Evolutionary conservation across 2,797 vertebrate species (phyloP).

Genomic region (Champsocephalus esox): DNA sequence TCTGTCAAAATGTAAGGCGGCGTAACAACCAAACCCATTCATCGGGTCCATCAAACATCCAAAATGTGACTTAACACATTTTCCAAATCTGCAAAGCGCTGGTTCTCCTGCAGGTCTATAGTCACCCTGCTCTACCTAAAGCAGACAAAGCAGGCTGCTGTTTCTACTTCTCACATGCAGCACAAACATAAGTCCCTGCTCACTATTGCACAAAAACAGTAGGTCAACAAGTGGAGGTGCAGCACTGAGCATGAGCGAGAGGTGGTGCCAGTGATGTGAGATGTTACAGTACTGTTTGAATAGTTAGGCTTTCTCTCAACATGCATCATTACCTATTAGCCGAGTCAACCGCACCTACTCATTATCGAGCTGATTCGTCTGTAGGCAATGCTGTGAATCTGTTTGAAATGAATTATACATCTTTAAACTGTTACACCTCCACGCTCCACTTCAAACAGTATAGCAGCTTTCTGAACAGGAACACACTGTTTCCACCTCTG

Average conservation of each 20-base stretch:
- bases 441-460: slow-evolving; percentile 12
- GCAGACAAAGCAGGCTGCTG: slow-evolving; percentile 17
- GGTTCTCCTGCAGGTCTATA: slow-evolving; percentile 39
- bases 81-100: slow-evolving; percentile 50
- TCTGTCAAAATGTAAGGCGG: neutral
- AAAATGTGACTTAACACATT: slow-evolving; percentile 13
- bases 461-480: slow-evolving; percentile 62
- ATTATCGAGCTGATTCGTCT: neutral
- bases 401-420: slow-evolving; percentile 7
- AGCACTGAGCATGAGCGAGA: neutral
- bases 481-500: slow-evolving; percentile 4
- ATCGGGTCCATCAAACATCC: neutral
- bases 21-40: neutral
- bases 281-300: slow-evolving; percentile 25
- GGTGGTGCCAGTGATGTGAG: neutral
- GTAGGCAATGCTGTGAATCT: neutral
- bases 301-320: slow-evolving; percentile 34
- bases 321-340: neutral
- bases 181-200: neutral
- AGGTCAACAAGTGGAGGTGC: slow-evolving; percentile 27
- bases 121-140: slow-evolving; percentile 9
- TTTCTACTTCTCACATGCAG: neutral
- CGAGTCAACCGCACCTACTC: neutral
- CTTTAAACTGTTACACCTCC: neutral
- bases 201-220: slow-evolving; percentile 37